Percentiles rank a stretch among this genome's conserved stretches.
phyloP scores from a whole-genome alignment of 2,888 invertebrate genomes.

The Ochlodes sylvanus region DNA sequence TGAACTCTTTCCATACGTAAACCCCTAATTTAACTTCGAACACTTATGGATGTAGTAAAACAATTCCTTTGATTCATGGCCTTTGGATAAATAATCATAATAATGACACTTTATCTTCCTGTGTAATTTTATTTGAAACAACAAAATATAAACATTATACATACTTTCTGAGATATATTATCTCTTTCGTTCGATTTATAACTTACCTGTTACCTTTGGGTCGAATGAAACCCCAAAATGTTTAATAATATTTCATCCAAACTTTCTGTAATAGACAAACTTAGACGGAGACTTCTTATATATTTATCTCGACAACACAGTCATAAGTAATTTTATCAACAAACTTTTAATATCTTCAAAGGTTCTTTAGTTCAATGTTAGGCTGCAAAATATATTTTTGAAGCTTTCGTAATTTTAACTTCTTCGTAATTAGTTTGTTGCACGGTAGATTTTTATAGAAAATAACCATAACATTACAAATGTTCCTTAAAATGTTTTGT shows the following conservation, averaged over 20 bases:
- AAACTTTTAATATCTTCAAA: slow-evolving; percentile 31
- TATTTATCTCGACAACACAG: slow-evolving; percentile 29
- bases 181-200: slow-evolving; percentile 29
- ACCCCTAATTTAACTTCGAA: too few relatives aligned
- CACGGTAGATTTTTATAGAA: not conserved
- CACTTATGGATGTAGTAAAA: too few relatives aligned
- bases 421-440: slow-evolving; percentile 16
- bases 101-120: too few relatives aligned
- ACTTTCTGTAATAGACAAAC: slow-evolving; percentile 58
- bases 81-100: too few relatives aligned
- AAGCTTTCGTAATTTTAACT: slow-evolving; percentile 10
- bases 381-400: slow-evolving; percentile 14
- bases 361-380: slow-evolving; percentile 21
- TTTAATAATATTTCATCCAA: slow-evolving; percentile 59
- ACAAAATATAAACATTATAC: not conserved
- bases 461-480: too few relatives aligned
- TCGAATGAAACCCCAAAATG: slow-evolving; percentile 52
- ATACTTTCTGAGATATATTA: not conserved
- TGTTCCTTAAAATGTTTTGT: too few relatives aligned
- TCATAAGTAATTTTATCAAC: slow-evolving; percentile 35
- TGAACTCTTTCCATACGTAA: too few relatives aligned
- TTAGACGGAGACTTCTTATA: slow-evolving; percentile 42
- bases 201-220: slow-evolving; percentile 41
- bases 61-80: too few relatives aligned
- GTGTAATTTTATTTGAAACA: not conserved